Base-by-base conservation (phyloP, 2,888 invertebrate genomes). In the Rotaria socialis region DNA sequence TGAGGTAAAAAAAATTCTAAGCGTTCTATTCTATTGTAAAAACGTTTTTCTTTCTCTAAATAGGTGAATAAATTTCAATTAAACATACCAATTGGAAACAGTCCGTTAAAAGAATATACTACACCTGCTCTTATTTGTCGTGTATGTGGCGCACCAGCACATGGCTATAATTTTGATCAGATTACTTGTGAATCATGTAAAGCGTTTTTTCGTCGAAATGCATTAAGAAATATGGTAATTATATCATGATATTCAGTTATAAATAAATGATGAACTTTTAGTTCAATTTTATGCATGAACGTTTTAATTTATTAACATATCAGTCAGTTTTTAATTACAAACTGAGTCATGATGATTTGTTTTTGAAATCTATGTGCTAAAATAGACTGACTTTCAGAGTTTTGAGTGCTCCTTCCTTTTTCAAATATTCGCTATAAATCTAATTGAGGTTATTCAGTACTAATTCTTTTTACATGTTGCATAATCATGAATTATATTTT, bases 81-180 rank as follows among this genome's bases (percentile, higher is more conserved):
- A 35, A 16, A 35, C 14, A 35, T 14, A 35, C 11, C 35, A 35
- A 35, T 27, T 5, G 14, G 16, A 35, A 11, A 27, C 16, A 67
- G 11, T 67, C 14, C 67, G 14, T 14, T 14, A 27, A 14, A 4
- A 16, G 67, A 27, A 27, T 0, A 14, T n/a, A 16, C 10, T 67
- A 1, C 27, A 67, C 27, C 14, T 3, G 16, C 10, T 67, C 35
- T 67, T 16, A 16, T 35, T 0, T 67, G 67, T 35, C 16, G 67
- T 67, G 67, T 67, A 35, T 67, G 67, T 67, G 67, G 67, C 11
- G 27, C 67, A 14, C 67, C 4, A 35, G 67, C 67, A 67, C 35
- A 35, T 67, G 67, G 67, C 35, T 67, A 67, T 35, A 67, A 67
- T 67, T 67, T 67, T 16, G 67, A 67, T 67, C 67, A 67, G 14